A percentile compares a stretch with the other conserved stretches of the same genome.
Conservation (phyloP, 2,113 vertebrate species). For the Tympanuchus pallidicinctus region DNA sequence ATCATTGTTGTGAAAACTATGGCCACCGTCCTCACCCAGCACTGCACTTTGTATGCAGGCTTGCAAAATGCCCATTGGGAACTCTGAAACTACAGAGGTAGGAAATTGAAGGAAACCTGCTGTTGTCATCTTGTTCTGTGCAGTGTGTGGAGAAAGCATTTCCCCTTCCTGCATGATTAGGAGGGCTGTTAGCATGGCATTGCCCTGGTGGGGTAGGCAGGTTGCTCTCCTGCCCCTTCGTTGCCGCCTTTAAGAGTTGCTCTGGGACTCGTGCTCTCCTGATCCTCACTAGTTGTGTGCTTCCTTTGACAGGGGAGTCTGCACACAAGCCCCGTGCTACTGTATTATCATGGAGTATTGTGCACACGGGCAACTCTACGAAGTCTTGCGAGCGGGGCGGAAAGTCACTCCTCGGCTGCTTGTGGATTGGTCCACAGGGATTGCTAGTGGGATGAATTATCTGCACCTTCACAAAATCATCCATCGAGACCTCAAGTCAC, state of each 20-base stretch:
- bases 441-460: conserved; percentile 99
- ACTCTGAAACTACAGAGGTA: background rate
- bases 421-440: conserved; percentile 97
- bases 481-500: conserved; percentile 98
- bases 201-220: background rate
- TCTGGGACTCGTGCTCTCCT: background rate
- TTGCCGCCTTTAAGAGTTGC: background rate
- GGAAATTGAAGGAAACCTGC: background rate
- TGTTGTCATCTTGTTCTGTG: background rate
- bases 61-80: background rate
- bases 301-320: conserved; percentile 87
- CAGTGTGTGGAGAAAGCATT: background rate
- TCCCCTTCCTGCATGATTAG: background rate
- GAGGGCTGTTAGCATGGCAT: background rate
- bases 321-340: conserved; percentile 96
- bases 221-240: background rate
- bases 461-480: conserved; percentile 99
- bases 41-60: background rate
- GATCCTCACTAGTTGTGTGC: background rate
- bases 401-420: conserved; percentile 92
- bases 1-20: background rate
- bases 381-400: conserved; percentile 92
- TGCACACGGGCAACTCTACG: conserved; percentile 96
- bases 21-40: fast-evolving
- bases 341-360: conserved; percentile 99